Base-by-base conservation (phyloP, 2,797 vertebrate species). In the Melanotaenia trifasciata region DNA sequence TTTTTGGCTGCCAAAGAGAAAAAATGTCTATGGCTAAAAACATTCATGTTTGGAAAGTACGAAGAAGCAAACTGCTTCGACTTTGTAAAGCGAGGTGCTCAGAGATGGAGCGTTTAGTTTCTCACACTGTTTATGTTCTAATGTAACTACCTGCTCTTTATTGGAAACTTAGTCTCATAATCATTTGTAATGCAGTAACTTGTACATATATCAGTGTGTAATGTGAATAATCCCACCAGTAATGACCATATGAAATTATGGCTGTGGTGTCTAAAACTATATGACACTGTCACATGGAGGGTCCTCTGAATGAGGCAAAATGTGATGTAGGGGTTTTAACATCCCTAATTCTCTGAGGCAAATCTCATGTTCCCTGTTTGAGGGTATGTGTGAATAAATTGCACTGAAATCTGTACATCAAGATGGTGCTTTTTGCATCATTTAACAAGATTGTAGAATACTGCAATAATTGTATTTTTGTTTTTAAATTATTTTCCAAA, bases 371-470 rank as follows among this genome's bases (percentile, higher is more conserved):
- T 89, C 84, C 84, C 75, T 54, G 68, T 78, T 69, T 72, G 78
- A 89, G 85, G 88, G 86, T 81, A 83, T 80, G 85, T 84, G 78
- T 89, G 94, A 95, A 96, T 93, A 92, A 96, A 95, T 97, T 99
- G 97, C 97, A 99, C 97, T 99, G 97, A 98, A 92, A 94, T 95
- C 94, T 96, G 94, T 96, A 96, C 95, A 96, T 93, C 80, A 80
- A 88, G 93, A 95, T 97, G 97, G 94, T 97, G 96, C 95, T 95
- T 97, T 51, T 95, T 94, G 97, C 97, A 96, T 96, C 97, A 94
- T 95, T 86, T 96, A 95, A 95, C 92, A 94, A 95, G 95, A 97
- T 97, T 98, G 97, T 98, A 97, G 96, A 95, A 96, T 96, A 96
- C 96, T 93, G 96, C 97, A 98, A 98, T 98, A 97, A 97, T 96